Evolutionary conservation across 2,797 vertebrate genomes (phyloP), one percentile per base, ranked within the genome.

Genomic region (Pantherophis alleghaniensis): DNA sequence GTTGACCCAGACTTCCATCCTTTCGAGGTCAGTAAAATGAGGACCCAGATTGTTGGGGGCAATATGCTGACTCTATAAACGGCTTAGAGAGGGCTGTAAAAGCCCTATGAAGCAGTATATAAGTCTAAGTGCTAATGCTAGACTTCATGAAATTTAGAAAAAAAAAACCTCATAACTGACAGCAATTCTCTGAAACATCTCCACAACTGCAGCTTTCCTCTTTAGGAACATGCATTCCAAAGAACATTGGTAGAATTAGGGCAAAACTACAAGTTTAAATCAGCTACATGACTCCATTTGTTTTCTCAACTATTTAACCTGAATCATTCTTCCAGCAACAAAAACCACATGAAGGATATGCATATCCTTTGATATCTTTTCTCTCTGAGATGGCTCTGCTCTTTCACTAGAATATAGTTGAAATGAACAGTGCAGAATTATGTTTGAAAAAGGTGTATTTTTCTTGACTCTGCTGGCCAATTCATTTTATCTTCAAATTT

Each of bases 401-500:
- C 79, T 94, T 94, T 95, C 92, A 89, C 92, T 94, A 95, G 94
- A 96, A 66, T 93, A 24, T 94, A 95, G 95, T 90, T 95, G 92
- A 97, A 97, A 96, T 94, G 96, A 96, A 96, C 96, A 97, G 91
- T 56, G 42, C 89, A 95, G 93, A 96, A 92, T 91, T 94, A 1
- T 88, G 95, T 18, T 95, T 94, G 20, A 0, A 28, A 32, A 51
- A 32, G 47, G n/a, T 63, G 55, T 0, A 92, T 55, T 63, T 24
- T 66, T 63, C 47, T 92, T 89, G 6, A 95, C 86, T 96, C 91
- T 96, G 87, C 74, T 95, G 94, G 94, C 83, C 92, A 96, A 96
- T 94, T 97, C 24, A 96, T 96, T 96, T 97, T 95, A 96, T 93
- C 94, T 96, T 74, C 42, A 96, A 94, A 95, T 95, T 94, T 94